Evolutionary conservation across 1,140 invertebrate species (phyloP), one percentile per base, ranked within the genome.

Genomic region (Leucophenga varia): DNA sequence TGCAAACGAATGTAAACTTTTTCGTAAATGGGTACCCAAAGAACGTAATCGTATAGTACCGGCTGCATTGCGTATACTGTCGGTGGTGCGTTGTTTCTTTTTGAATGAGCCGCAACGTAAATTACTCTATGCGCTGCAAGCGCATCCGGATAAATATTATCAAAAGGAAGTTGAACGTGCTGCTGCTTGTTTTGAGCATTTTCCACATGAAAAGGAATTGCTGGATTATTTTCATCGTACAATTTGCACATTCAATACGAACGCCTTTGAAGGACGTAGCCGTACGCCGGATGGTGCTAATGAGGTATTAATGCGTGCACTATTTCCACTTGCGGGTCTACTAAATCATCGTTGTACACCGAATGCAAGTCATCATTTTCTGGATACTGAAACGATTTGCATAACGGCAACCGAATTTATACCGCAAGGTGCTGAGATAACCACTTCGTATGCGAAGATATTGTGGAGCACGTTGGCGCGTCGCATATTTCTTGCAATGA

Each of bases 331-430:
- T 14, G 82, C 85, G 1, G 82, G 84, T 12, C 74, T 91, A 21
- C 80, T 89, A 64, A 89, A 90, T 72, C 89, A 91, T 60, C 80
- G 78, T 22, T 92, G 90, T 59, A 76, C 79, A 8, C 85, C 88
- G 2, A 92, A 91, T 63, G 87, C 86, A 0, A 81, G 80, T 14
- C 85, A 88, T 49, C 77, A 79, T 31, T 88, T 84, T 49, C 81
- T 84, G 51, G 59, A 73, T 3, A 64, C 80, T 5, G 78, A 79
- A 14, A 75, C 79, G 21, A 84, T 91, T 73, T 76, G 80, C 12
- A 80, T 87, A 0, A 81, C 77, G 54, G 83, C 88, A 4, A 78
- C 82, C 0, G 76, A 80, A 36, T 74, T 79, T 4, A 90, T 92
- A 38, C 54, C 68, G 13, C 71, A 78, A 35, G 86, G 86, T 8